A percentile compares a stretch with the other conserved stretches of the same genome.
Evolutionary conservation across 1,140 invertebrate genomes (phyloP).

Genomic region (Tetramorium parvispinum): DNA sequence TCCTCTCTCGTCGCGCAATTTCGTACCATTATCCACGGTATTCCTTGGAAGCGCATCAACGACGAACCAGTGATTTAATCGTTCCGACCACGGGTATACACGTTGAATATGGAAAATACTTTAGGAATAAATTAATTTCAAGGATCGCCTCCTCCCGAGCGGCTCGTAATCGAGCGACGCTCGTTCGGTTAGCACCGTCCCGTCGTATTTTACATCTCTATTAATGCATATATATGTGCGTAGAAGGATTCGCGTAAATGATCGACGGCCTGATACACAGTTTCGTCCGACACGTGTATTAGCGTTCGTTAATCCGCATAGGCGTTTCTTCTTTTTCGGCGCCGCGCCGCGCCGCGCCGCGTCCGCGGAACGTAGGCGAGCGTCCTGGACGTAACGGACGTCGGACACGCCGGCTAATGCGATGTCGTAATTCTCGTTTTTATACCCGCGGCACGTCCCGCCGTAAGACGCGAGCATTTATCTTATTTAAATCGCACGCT

Average conservation of each 20-base stretch:
- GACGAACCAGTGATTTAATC: constrained; percentile 58
- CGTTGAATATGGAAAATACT: constrained; percentile 64
- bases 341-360: neutral
- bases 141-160: constrained; percentile 34
- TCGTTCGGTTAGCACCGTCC: constrained; percentile 2
- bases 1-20: constrained; percentile 26
- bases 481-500: constrained; percentile 57
- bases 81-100: constrained; percentile 12
- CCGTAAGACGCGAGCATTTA: constrained; percentile 59
- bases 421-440: constrained; percentile 67
- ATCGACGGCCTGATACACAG: neutral
- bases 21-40: constrained; percentile 41
- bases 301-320: constrained; percentile 9
- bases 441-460: constrained; percentile 58
- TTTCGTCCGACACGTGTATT: constrained; percentile 10
- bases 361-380: constrained; percentile 6
- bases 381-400: constrained; percentile 49
- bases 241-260: neutral
- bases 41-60: constrained; percentile 33
- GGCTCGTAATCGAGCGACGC: neutral
- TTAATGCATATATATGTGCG: constrained; percentile 8
- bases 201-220: constrained; percentile 54
- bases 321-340: constrained; percentile 34
- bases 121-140: constrained; percentile 64
- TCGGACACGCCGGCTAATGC: constrained; percentile 66